Conservation (phyloP, 1,140 invertebrate species). For the Drosophila santomea region DNA sequence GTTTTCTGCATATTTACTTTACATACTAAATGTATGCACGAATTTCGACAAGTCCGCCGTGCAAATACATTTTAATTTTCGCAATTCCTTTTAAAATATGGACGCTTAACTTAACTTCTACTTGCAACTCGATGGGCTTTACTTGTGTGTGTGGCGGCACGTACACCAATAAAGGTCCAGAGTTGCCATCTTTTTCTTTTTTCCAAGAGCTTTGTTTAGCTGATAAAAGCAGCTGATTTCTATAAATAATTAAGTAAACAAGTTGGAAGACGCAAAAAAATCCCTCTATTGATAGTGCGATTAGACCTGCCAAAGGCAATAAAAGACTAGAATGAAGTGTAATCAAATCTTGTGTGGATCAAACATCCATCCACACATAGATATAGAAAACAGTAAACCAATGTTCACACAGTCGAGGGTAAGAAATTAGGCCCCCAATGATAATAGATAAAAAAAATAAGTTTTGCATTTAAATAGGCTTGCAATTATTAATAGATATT, state of each 20-base stretch:
- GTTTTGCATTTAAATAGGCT: background rate
- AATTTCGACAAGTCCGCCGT: slow-evolving; percentile 26
- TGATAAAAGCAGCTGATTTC: slow-evolving; percentile 29
- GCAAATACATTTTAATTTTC: slow-evolving; percentile 77
- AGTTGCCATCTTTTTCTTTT: slow-evolving; percentile 21
- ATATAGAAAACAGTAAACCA: slow-evolving; percentile 14
- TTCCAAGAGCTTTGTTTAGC: slow-evolving; percentile 20
- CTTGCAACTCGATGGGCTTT: background rate
- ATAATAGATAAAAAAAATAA: no score
- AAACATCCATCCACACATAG: background rate
- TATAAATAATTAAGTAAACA: slow-evolving; percentile 52
- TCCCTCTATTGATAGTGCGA: slow-evolving; percentile 10
- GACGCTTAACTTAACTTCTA: slow-evolving; percentile 39
- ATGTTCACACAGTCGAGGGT: background rate
- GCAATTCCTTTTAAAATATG: slow-evolving; percentile 62
- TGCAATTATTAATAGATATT: background rate
- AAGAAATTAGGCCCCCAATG: background rate
- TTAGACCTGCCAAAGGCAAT: background rate
- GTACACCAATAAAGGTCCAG: slow-evolving; percentile 25
- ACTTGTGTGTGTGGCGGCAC: slow-evolving; percentile 5
- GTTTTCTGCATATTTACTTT: slow-evolving; percentile 40
- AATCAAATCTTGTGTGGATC: background rate
- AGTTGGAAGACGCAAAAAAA: background rate
- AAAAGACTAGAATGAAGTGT: background rate
- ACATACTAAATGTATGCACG: slow-evolving; percentile 10